These are phyloP conservation scores for Petrolisthes cinctipes DNA, from an alignment of 2,888 invertebrate species.

Conservation along the genomic window DNA sequence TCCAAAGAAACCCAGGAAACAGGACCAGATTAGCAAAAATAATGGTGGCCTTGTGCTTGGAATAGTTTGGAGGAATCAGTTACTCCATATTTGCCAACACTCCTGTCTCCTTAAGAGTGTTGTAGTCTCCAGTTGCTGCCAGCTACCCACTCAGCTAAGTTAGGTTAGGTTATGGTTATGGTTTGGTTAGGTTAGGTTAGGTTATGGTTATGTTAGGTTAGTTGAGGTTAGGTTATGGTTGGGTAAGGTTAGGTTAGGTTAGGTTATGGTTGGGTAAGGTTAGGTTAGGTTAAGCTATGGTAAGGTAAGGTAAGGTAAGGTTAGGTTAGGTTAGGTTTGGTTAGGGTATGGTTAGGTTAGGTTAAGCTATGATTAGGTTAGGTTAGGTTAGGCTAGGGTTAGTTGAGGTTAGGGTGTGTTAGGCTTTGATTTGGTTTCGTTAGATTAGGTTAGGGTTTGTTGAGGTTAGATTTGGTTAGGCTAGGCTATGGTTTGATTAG, in stretches of 20 bases:
- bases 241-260: not conserved
- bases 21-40: too few species aligned
- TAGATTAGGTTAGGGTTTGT: too few species aligned
- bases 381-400: too few species aligned
- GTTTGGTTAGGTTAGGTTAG: not conserved
- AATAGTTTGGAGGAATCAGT: too few species aligned
- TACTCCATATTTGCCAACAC: too few species aligned
- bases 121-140: too few species aligned
- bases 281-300: constrained; percentile 1
- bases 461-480: not conserved
- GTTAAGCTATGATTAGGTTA: not conserved
- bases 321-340: not conserved
- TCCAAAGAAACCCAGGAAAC: too few species aligned
- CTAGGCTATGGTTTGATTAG: not conserved
- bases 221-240: not conserved
- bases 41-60: too few species aligned
- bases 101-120: too few species aligned
- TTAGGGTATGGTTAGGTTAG: not conserved
- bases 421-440: not conserved
- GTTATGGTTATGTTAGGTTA: not conserved
- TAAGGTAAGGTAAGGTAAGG: not conserved
- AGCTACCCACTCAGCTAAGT: too few species aligned
- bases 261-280: not conserved
- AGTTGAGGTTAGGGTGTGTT: not conserved
- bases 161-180: not conserved